A percentile compares a stretch with the other conserved stretches of the same genome.
Evolutionary conservation across 30 jellyfish, hydroid and myxozoan species (phyloP).

Genomic region (Hydractinia symbiolongicarpus): DNA sequence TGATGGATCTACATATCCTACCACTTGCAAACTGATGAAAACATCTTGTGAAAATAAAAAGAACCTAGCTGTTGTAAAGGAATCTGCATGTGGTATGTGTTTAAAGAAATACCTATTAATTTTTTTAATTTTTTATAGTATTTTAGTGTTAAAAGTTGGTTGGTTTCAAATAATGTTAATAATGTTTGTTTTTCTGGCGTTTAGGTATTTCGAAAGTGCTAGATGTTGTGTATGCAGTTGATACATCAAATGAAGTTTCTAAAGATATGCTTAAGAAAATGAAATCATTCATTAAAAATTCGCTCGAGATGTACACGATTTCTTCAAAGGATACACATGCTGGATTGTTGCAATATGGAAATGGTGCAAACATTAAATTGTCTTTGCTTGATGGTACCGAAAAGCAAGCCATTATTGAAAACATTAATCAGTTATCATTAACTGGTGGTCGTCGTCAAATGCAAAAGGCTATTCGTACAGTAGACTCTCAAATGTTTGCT

Average conservation of each 20-base stretch:
- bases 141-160: too few species aligned
- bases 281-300: not conserved
- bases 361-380: constrained; percentile 38
- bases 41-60: constrained; percentile 33
- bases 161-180: not conserved
- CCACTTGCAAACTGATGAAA: constrained; percentile 30
- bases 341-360: constrained; percentile 54
- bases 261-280: not conserved
- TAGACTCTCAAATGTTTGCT: constrained; percentile 22
- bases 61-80: constrained; percentile 17
- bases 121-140: too few species aligned
- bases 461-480: constrained; percentile 43
- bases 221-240: constrained; percentile 41
- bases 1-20: constrained; percentile 52
- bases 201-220: constrained; percentile 38
- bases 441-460: constrained; percentile 68
- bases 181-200: not conserved
- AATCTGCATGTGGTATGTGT: constrained; percentile 55
- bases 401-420: not conserved
- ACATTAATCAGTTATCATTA: not conserved
- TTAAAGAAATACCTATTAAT: too few species aligned
- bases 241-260: constrained; percentile 32
- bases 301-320: not conserved
- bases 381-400: constrained; percentile 31
- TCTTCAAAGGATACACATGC: constrained; percentile 35